Evolutionary conservation across 2,888 invertebrate genomes (phyloP).

Genomic region (Lottia gigantea): DNA sequence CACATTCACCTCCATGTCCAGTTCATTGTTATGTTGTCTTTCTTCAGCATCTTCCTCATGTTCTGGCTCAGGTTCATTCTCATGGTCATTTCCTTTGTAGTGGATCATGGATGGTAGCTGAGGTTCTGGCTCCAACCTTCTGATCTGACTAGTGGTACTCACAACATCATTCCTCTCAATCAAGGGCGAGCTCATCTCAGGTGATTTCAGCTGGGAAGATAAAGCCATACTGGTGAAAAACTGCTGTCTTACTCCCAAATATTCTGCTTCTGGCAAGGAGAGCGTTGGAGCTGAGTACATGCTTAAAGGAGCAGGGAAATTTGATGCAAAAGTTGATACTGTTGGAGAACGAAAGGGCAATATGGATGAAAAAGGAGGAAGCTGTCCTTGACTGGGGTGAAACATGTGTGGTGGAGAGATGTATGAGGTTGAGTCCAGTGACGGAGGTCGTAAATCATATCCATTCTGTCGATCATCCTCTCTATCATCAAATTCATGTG

Average conservation of each 20-base stretch:
- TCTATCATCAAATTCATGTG: background rate
- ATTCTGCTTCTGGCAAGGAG: conserved; percentile 24
- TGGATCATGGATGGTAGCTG: conserved; percentile 39
- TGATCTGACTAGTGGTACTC: conserved; percentile 37
- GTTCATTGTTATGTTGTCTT: background rate
- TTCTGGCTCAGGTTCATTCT: conserved; percentile 24
- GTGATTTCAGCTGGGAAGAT: conserved; percentile 27
- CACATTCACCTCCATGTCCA: conserved; percentile 16
- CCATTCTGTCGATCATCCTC: conserved; percentile 10
- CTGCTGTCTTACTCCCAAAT: conserved; percentile 18
- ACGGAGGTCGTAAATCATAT: background rate
- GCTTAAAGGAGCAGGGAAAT: conserved; percentile 36
- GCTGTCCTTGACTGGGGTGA: conserved; percentile 36
- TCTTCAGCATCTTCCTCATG: conserved; percentile 26
- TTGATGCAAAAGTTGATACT: conserved; percentile 27
- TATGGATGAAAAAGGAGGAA: conserved; percentile 49
- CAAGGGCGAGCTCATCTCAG: conserved; percentile 25
- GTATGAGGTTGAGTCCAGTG: conserved; percentile 18
- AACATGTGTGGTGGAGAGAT: conserved; percentile 26
- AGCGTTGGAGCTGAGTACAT: conserved; percentile 31
- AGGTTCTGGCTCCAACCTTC: conserved; percentile 56
- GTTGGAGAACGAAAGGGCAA: conserved; percentile 34
- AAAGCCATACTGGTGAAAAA: conserved; percentile 25
- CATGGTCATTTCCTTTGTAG: conserved; percentile 27
- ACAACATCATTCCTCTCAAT: conserved; percentile 30